Conservation (phyloP, 2,797 vertebrate species). For the Morelia viridis region DNA sequence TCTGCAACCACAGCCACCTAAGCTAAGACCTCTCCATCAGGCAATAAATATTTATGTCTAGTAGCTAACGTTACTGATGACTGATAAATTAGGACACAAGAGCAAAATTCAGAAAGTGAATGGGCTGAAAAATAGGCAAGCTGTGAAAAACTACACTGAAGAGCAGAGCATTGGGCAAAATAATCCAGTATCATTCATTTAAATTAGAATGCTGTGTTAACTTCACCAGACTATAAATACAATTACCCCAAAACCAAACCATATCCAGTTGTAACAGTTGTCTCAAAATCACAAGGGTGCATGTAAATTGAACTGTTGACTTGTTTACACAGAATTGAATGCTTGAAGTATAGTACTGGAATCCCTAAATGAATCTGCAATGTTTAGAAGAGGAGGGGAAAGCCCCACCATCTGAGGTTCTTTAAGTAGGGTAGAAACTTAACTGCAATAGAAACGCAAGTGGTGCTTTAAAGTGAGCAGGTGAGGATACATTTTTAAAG, state of each 20-base stretch:
- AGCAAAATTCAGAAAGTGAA: neutral
- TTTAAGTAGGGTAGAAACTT: slow-evolving; percentile 9
- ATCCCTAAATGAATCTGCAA: slow-evolving; percentile 28
- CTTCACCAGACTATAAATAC: neutral
- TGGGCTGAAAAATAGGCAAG: neutral
- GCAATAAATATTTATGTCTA: neutral
- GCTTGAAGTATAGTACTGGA: slow-evolving; percentile 3
- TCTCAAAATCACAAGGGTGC: neutral
- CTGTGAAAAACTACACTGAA: neutral
- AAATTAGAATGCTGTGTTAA: slow-evolving; percentile 1
- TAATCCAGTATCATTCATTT: neutral
- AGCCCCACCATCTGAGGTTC: slow-evolving; percentile 32
- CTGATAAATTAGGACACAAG: fast-evolving
- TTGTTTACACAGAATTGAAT: neutral
- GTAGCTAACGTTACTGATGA: neutral
- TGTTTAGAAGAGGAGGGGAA: neutral
- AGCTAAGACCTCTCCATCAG: neutral
- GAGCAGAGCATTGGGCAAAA: neutral
- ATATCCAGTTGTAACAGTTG: neutral
- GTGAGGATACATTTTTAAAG: slow-evolving; percentile 16
- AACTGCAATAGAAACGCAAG: neutral
- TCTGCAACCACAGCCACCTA: fast-evolving
- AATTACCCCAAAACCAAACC: neutral
- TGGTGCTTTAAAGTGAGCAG: neutral
- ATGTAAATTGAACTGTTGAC: neutral